Base-by-base conservation (phyloP, 2,113 vertebrate genomes). In the Aythya baeri region DNA sequence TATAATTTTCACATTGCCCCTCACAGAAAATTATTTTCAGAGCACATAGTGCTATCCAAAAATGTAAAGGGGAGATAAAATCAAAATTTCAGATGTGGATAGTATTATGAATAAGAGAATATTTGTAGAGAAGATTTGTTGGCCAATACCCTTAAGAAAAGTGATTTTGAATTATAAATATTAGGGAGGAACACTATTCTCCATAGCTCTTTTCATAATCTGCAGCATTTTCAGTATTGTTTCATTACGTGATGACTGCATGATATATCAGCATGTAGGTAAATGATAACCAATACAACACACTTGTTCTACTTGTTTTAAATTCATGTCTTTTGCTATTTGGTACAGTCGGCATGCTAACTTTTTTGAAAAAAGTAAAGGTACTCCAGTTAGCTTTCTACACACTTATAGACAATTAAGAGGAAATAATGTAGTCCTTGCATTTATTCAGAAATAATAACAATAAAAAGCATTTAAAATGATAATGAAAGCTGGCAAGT, bases 401-500 rank as follows among this genome's bases (percentile, higher is more conserved):
- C 34, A 61, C 16, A 76, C 46, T 18, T 78, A 41, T 6, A 61
- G 32, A 85, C 46, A 8, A 63, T 58, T 54, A 80, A 55, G 75
- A 72, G 86, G 29, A 84, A 79, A 93, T 31, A 62, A 58, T 11
- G 3, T 25, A 65, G 20, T 71, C 21, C 21, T 86, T 61, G 7
- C 8, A 57, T 78, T 94, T 93, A 67, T 71, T 88, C 55, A 74
- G 41, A 86, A 94, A 46, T 81, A 84, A 61, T 71, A 79, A 75
- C 57, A 84, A 52, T 10, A 9, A 63, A 9, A 84, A 29, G 6
- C 25, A 57, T 82, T 82, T 72, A 75, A 91, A 84, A 73, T 85
- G 17, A 62, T 81, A 83, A 75, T 76, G 49, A 72, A 92, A 67
- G 16, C 12, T 59, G 41, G 25, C 55, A 27, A 93, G 74, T 76